A percentile compares a stretch with the other conserved stretches of the same genome.
phyloP scores from a whole-genome alignment of 64 coral and sea anemone species.

The Porites australiensis region DNA sequence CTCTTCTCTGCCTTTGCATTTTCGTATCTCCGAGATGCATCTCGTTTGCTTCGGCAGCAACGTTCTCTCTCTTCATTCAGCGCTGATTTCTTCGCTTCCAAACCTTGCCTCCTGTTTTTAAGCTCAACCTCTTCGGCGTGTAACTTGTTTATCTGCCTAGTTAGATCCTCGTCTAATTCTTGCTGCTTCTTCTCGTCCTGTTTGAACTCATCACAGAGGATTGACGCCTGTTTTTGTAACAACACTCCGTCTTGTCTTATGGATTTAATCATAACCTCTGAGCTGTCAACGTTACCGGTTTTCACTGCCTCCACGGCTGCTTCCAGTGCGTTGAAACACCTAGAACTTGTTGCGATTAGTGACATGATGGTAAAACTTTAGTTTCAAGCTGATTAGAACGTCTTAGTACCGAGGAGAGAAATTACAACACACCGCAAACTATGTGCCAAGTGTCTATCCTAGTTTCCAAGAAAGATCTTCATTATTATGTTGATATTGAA shows the following conservation, averaged over 20 bases:
- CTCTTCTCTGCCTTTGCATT: not conserved
- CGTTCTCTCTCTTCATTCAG: not conserved
- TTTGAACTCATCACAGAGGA: not conserved
- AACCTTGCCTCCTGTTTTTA: not conserved
- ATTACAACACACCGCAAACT: no score
- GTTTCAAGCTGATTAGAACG: not conserved
- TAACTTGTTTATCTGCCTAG: conserved; percentile 46
- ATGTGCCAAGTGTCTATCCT: not conserved
- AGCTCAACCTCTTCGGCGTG: not conserved
- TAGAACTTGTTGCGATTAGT: conserved; percentile 32
- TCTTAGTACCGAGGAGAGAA: not conserved
- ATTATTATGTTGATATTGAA: no score
- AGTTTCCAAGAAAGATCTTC: not conserved
- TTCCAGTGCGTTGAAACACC: conserved; percentile 54
- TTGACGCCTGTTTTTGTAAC: conserved; percentile 5
- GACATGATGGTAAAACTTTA: conserved; percentile 30
- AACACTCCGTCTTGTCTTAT: conserved; percentile 15
- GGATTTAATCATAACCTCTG: conserved; percentile 25
- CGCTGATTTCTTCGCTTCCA: not conserved
- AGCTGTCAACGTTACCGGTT: not conserved
- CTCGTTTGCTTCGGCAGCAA: not conserved
- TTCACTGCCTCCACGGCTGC: conserved; percentile 30
- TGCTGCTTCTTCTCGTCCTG: conserved; percentile 32
- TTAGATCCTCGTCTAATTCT: conserved; percentile 1
- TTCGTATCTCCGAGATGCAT: not conserved